A percentile compares a stretch with the other conserved stretches of the same genome.
These are phyloP conservation scores for Epizoanthus stellaris DNA, from an alignment of 92 coral and sea anemone species.

Conservation along the genomic window DNA sequence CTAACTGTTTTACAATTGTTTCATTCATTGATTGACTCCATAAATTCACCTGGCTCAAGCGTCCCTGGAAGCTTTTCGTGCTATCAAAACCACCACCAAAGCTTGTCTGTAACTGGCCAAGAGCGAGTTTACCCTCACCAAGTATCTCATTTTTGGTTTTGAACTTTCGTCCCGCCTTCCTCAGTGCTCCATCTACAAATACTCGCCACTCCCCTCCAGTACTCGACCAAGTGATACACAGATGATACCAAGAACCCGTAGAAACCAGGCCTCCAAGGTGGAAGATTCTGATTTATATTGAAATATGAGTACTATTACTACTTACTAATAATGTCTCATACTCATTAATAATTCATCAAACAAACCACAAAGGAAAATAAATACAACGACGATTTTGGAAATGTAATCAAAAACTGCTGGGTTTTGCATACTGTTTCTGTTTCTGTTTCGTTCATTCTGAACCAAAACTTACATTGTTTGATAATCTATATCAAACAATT, in stretches of 20 bases:
- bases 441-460: too few relatives aligned
- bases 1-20: background rate
- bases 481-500: too few relatives aligned
- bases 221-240: slow-evolving; percentile 18
- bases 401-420: too few relatives aligned
- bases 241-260: background rate
- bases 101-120: slow-evolving; percentile 15
- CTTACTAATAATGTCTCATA: too few relatives aligned
- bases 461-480: too few relatives aligned
- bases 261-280: background rate
- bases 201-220: background rate
- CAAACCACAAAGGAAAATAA: too few relatives aligned
- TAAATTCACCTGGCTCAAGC: slow-evolving; percentile 25
- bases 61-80: background rate
- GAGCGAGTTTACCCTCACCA: slow-evolving; percentile 11
- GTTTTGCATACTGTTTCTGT: too few relatives aligned
- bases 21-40: background rate
- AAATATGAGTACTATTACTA: too few relatives aligned
- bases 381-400: too few relatives aligned
- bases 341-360: too few relatives aligned
- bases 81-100: slow-evolving; percentile 11
- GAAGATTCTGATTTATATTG: background rate
- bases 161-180: background rate
- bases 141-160: background rate
- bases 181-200: slow-evolving; percentile 15